phyloP scores from a whole-genome alignment of 37 sponge, comb jelly and placozoan genomes.

The Halisarca cf. caerulea region DNA sequence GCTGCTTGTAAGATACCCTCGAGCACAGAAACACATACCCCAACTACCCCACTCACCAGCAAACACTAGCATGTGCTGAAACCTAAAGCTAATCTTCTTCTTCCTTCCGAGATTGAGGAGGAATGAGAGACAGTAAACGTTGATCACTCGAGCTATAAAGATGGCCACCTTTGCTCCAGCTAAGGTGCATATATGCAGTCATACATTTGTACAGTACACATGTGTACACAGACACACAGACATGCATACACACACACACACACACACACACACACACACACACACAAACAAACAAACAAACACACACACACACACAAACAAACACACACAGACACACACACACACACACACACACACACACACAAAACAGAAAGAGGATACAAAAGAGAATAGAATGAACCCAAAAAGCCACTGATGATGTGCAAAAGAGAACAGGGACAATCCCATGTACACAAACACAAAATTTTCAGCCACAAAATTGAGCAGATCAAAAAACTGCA shows the following conservation, averaged over 20 bases:
- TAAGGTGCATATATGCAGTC: no score
- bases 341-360: no score
- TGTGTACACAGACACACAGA: not conserved
- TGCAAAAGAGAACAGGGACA: slow-evolving; percentile 85
- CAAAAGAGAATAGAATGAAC: slow-evolving; percentile 89
- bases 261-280: not conserved
- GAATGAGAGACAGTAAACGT: slow-evolving; percentile 85
- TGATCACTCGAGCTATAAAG: slow-evolving; percentile 78
- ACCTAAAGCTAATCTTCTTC: slow-evolving; percentile 83
- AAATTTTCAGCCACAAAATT: slow-evolving; percentile 98
- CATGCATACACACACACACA: not conserved
- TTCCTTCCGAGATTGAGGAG: slow-evolving; percentile 76
- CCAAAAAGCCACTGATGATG: slow-evolving; percentile 91
- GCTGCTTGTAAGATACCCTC: no score
- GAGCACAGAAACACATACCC: no score
- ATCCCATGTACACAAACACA: slow-evolving; percentile 96
- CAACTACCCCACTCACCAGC: slow-evolving; percentile 77
- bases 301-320: no score
- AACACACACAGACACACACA: no score
- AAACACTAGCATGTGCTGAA: slow-evolving; percentile 96
- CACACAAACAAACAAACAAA: no score
- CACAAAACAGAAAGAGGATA: no score
- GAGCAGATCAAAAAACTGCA: slow-evolving; percentile 84
- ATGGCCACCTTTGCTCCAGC: slow-evolving; percentile 93
- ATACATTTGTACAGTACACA: not conserved